Percentiles rank a stretch among this genome's conserved stretches.
Conservation (phyloP, 2,113 vertebrate species). For the Python bivittatus region DNA sequence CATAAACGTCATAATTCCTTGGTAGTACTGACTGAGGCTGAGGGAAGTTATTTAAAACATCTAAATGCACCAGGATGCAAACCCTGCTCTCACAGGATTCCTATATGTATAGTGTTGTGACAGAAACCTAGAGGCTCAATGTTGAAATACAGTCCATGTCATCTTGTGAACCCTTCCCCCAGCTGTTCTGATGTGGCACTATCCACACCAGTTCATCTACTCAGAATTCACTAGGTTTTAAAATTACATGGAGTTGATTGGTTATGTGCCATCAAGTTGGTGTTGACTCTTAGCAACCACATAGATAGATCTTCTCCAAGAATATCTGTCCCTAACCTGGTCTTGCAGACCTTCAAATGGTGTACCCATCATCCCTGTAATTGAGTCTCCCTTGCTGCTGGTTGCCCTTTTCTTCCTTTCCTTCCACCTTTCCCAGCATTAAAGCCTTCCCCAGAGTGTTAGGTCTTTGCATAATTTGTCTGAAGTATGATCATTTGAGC, state of each 20-base stretch:
- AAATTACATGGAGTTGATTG: background rate
- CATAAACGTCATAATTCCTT: background rate
- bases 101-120: background rate
- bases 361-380: background rate
- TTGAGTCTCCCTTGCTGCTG: background rate
- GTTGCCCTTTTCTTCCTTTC: background rate
- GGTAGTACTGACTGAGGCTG: background rate
- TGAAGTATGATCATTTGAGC: background rate
- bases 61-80: background rate
- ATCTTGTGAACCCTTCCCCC: background rate
- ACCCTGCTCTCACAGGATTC: background rate
- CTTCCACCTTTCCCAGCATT: background rate
- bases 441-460: background rate
- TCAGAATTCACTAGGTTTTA: background rate
- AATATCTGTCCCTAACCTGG: background rate
- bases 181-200: background rate
- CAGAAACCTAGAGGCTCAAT: background rate
- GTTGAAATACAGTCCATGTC: background rate
- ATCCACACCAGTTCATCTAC: background rate
- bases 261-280: background rate
- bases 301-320: background rate
- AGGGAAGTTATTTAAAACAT: background rate
- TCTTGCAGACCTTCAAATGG: background rate
- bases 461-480: background rate
- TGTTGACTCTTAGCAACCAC: background rate